Conservation (phyloP, 2,888 invertebrate species). For the Cryptus armator region DNA sequence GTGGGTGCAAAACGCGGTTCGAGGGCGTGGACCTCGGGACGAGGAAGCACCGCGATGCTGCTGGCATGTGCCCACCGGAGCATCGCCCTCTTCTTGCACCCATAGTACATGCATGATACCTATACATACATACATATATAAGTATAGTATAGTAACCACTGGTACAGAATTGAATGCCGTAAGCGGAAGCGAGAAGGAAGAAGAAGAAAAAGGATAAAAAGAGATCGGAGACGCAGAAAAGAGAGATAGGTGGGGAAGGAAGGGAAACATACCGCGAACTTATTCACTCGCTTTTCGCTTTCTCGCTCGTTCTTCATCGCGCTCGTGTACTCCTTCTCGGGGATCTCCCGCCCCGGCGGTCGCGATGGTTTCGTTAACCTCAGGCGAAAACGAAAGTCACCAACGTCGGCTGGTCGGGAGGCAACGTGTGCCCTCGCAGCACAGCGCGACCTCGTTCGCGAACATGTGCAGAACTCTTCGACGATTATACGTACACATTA, state of each 20-base stretch:
- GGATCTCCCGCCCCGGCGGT: conserved; percentile 27
- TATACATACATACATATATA: conserved; percentile 26
- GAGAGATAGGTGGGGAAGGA: background rate
- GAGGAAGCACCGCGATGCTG: conserved; percentile 72
- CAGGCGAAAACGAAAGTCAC: conserved; percentile 78
- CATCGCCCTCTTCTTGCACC: conserved; percentile 69
- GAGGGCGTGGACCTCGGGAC: conserved; percentile 73
- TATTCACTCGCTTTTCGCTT: conserved; percentile 51
- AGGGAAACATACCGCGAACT: conserved; percentile 52
- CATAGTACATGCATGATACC: conserved; percentile 40
- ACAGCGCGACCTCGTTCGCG: conserved; percentile 73
- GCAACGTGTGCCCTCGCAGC: conserved; percentile 51
- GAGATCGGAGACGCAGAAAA: conserved; percentile 7
- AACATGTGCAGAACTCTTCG: conserved; percentile 65
- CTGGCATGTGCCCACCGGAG: conserved; percentile 68
- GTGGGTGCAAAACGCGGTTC: conserved; percentile 67
- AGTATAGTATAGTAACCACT: conserved; percentile 37
- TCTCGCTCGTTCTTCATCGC: conserved; percentile 35
- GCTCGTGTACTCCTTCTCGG: conserved; percentile 47
- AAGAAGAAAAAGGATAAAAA: conserved; percentile 20
- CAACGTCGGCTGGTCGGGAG: conserved; percentile 53
- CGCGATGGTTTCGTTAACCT: conserved; percentile 73
- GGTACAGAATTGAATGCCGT: conserved; percentile 63
- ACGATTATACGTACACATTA: conserved; percentile 25
- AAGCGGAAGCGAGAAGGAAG: conserved; percentile 49